Percentiles rank a stretch among this genome's conserved stretches.
Evolutionary conservation across 37 sponge, comb jelly and placozoan genomes (phyloP).

Genomic region (Amphimedon queenslandica): DNA sequence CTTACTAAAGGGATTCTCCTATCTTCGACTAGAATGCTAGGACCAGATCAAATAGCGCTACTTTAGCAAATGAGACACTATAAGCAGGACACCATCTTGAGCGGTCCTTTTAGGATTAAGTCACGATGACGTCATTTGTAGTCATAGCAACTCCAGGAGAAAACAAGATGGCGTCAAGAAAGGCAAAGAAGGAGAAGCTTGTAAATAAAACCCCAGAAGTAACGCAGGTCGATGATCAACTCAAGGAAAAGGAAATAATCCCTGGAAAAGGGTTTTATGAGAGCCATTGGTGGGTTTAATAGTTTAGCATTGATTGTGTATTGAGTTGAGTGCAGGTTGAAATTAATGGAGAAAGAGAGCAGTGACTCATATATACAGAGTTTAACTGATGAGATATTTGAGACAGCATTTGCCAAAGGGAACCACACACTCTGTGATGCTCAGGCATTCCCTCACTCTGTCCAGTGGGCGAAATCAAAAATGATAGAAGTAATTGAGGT

Average conservation of each 20-base stretch:
- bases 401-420: constrained; percentile 29
- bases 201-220: not conserved
- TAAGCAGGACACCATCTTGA: no score
- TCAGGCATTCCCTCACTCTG: constrained; percentile 33
- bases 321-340: constrained; percentile 18
- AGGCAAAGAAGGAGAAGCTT: constrained; percentile 6
- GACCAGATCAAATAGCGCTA: no score
- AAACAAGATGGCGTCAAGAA: constrained; percentile 19
- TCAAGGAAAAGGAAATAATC: constrained; percentile 38
- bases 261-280: constrained; percentile 45
- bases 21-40: no score
- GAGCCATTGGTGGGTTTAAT: constrained; percentile 47
- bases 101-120: no score
- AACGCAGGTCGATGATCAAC: not conserved
- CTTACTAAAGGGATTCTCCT: no score
- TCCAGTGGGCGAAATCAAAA: constrained; percentile 45
- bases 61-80: no score
- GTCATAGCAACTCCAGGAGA: no score
- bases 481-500: constrained; percentile 50
- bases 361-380: constrained; percentile 19
- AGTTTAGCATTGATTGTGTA: not conserved
- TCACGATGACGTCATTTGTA: no score
- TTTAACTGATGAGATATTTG: constrained; percentile 45
- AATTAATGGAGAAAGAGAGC: constrained; percentile 32
- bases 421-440: constrained; percentile 34